Base-by-base conservation (phyloP, 2,113 vertebrate genomes). In the Sphaerodactylus townsendi region DNA sequence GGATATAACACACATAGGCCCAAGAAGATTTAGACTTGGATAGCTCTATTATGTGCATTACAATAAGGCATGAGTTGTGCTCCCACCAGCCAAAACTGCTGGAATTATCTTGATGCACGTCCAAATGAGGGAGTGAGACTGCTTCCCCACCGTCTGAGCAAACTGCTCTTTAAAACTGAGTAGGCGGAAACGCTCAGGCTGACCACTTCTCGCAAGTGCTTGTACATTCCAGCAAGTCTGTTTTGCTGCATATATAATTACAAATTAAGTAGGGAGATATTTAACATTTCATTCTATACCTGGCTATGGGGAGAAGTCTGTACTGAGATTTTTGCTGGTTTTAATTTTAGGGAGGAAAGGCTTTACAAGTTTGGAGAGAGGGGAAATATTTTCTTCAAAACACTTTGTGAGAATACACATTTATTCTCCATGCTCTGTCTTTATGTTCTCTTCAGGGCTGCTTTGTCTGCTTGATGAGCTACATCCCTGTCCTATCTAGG, bases 11-110 rank as follows among this genome's bases (percentile, higher is more conserved):
- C 87, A 62, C 83, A 79, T 30, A 68, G n/a, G 53, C 76, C 76
- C 68, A 92, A 3, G 87, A 91, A 90, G 41, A 83, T 91, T 91
- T 90, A 1, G 4, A 84, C 90, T 85, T 88, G 62, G 92, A 88
- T 83, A 90, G 89, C 89, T 82, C 91, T 82, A 77, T 92, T 86
- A 10, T 64, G 81, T 86, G 80, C 80, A 71, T 0, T 53, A 66
- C 0, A 46, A 80, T 65, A 72, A 86, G 84, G 65, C 41, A 44
- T 41, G 28, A 76, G 73, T 82, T 39, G 70, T 56, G 41, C 1
- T 11, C 8, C 23, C 86, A 25, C n/a, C 7, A 25, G 3, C 74
- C 35, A 81, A 87, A 70, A 5, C 8, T 30, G 33, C 87, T 91
- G 90, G 82, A 85, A 77, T 0, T 39, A 41, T 81, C 21, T 86